phyloP scores from a whole-genome alignment of 2,888 invertebrate species.

The Lasioglossum oenotherae region DNA sequence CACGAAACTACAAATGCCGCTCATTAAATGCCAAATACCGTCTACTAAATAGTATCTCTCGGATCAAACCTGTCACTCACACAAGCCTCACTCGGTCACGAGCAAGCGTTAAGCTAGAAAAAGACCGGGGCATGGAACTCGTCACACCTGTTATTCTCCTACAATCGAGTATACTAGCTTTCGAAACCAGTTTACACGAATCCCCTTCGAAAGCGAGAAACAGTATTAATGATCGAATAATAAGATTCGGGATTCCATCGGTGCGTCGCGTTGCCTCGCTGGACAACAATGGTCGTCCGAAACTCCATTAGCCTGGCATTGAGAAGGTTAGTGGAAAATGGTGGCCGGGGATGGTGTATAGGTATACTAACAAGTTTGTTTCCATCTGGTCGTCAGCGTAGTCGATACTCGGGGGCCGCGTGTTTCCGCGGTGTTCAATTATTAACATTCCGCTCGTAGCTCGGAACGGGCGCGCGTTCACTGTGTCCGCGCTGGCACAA shows the following conservation, averaged over 20 bases:
- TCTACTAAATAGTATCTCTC: not conserved
- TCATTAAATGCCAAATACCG: not conserved
- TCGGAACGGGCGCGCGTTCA: slow-evolving; percentile 34
- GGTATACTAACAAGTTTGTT: slow-evolving; percentile 47
- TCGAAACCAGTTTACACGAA: slow-evolving; percentile 14
- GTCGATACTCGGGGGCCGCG: slow-evolving; percentile 22
- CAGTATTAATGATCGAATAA: slow-evolving; percentile 7
- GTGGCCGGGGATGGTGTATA: not conserved
- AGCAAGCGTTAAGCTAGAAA: not conserved
- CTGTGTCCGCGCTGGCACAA: slow-evolving; percentile 12
- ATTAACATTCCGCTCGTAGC: slow-evolving; percentile 49
- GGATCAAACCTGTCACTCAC: not conserved
- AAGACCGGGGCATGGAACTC: not conserved
- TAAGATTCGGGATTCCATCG: slow-evolving; percentile 9
- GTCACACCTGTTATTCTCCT: slow-evolving; percentile 17
- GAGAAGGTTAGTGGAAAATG: slow-evolving; percentile 16
- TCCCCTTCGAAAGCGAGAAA: not conserved
- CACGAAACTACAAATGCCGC: not conserved
- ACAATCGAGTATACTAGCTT: not conserved
- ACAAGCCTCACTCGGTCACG: not conserved
- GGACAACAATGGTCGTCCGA: slow-evolving; percentile 31
- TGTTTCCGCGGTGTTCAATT: slow-evolving; percentile 33
- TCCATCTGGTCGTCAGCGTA: slow-evolving; percentile 20
- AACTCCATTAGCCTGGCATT: slow-evolving; percentile 34
- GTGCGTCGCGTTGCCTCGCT: not conserved